Percentiles rank a stretch among this genome's conserved stretches.
Conservation (phyloP, 2,888 invertebrate species). For the Thereva nobilitata region DNA sequence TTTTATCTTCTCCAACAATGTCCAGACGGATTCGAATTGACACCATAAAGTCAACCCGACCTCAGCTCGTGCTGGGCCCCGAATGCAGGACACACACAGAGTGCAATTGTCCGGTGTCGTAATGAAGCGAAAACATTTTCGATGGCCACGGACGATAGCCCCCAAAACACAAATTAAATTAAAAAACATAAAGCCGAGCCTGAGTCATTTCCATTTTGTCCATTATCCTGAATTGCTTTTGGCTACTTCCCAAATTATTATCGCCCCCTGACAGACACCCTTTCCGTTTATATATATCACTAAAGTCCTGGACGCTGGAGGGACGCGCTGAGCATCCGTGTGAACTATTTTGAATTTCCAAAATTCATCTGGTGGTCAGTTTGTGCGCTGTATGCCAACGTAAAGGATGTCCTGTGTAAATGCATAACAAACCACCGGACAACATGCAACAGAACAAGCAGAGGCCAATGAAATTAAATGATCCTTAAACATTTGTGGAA, state of each 20-base stretch:
- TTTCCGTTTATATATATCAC: constrained; percentile 5
- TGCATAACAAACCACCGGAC: neutral
- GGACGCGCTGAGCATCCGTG: constrained; percentile 1
- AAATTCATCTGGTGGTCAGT: constrained; percentile 26
- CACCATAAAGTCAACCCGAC: constrained; percentile 28
- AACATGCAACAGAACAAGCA: neutral
- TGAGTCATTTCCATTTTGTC: constrained; percentile 41
- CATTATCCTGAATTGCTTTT: constrained; percentile 44
- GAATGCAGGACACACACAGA: constrained; percentile 7
- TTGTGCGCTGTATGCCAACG: neutral
- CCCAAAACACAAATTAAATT: constrained; percentile 46
- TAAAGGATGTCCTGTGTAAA: constrained; percentile 20
- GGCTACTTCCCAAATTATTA: constrained; percentile 43
- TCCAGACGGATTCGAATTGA: constrained; percentile 29
- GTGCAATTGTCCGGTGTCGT: constrained; percentile 6
- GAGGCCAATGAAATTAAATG: neutral
- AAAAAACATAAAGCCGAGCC: constrained; percentile 45
- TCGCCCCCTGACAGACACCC: constrained; percentile 33
- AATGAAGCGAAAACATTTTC: constrained; percentile 31
- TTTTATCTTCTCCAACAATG: constrained; percentile 25
- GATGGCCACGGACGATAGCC: constrained; percentile 39
- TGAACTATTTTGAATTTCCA: neutral
- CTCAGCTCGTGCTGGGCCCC: constrained; percentile 1
- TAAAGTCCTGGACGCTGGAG: constrained; percentile 10
- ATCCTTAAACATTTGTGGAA: too few species aligned